Percentiles rank a stretch among this genome's conserved stretches.
Conservation (phyloP, 2,888 invertebrate species). For the Meta bourneti region DNA sequence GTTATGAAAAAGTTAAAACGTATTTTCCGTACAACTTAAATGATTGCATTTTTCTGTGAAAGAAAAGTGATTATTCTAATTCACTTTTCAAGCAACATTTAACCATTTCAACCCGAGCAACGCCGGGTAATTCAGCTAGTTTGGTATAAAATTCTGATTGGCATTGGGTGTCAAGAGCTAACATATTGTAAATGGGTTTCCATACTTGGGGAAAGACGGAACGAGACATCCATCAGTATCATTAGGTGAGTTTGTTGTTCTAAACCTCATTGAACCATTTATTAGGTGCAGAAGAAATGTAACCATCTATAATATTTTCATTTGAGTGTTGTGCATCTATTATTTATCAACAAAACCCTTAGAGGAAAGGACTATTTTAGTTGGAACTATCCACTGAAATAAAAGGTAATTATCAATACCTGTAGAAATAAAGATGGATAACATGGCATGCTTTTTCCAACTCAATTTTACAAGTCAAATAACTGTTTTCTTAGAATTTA, state of each 20-base stretch:
- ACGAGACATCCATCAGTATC: neutral
- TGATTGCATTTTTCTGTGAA: too few relatives aligned
- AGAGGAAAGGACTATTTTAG: constrained; percentile 6
- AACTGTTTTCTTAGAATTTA: constrained; percentile 23
- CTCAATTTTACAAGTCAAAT: neutral
- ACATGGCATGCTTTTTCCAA: constrained; percentile 2
- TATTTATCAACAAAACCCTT: neutral
- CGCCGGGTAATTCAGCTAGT: too few relatives aligned
- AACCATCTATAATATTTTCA: neutral
- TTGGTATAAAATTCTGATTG: constrained; percentile 21
- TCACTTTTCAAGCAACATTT: too few relatives aligned
- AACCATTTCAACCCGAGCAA: too few relatives aligned
- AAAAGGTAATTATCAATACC: constrained; percentile 7
- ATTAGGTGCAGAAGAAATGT: neutral
- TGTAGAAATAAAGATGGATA: neutral
- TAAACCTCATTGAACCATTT: constrained; percentile 19
- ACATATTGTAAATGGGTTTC: constrained; percentile 34
- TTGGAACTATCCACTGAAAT: constrained; percentile 14
- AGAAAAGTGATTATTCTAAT: too few relatives aligned
- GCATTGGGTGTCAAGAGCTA: constrained; percentile 9
- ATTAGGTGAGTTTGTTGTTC: constrained; percentile 15
- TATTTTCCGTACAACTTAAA: too few relatives aligned
- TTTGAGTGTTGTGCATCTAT: neutral
- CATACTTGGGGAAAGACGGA: constrained; percentile 22
- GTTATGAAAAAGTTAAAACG: too few relatives aligned